A percentile compares a stretch with the other conserved stretches of the same genome.
Conservation (phyloP, 2,113 vertebrate genomes). For the Siniperca chuatsi region DNA sequence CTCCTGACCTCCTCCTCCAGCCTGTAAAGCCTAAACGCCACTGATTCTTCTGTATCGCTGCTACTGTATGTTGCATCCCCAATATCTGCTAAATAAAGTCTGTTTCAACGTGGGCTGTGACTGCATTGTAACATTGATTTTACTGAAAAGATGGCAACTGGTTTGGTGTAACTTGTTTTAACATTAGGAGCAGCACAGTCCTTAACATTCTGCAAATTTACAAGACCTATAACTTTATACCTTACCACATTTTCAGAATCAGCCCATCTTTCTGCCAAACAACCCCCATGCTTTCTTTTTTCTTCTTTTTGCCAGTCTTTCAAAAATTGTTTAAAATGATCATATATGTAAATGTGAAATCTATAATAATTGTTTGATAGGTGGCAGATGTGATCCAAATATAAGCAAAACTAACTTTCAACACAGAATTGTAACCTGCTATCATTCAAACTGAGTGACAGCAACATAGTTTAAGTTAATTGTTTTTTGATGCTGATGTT, state of each 20-base stretch:
- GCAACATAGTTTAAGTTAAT: not conserved
- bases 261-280: not conserved
- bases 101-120: slow-evolving; percentile 71
- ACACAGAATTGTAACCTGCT: not conserved
- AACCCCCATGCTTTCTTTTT: not conserved
- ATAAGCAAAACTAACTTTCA: not conserved
- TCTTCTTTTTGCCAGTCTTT: not conserved
- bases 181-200: not conserved
- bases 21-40: slow-evolving; percentile 76
- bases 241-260: not conserved
- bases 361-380: not conserved
- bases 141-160: not conserved
- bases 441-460: not conserved
- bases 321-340: not conserved
- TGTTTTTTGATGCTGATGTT: not conserved
- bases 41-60: slow-evolving; percentile 83
- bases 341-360: not conserved
- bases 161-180: not conserved
- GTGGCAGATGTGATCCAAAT: not conserved
- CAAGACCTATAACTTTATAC: not conserved
- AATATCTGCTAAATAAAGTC: slow-evolving; percentile 86
- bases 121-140: slow-evolving; percentile 16
- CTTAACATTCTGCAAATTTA: not conserved
- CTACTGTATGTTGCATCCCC: slow-evolving; percentile 83
- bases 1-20: slow-evolving; percentile 60